Conservation (phyloP, 2,797 vertebrate genomes). For the Gymnoscopelus braueri region DNA sequence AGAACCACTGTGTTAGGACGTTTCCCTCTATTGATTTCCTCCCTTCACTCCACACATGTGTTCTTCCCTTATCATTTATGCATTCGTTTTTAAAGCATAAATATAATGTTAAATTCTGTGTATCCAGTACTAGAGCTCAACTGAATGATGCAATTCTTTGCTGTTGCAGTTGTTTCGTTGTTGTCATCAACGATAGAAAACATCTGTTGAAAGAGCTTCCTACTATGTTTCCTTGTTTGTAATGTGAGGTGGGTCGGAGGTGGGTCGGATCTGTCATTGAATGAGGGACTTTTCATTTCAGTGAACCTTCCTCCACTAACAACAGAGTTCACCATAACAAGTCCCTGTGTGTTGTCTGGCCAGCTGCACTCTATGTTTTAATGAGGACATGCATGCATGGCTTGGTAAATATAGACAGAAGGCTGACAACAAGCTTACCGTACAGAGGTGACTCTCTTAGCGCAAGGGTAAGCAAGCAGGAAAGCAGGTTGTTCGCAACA, state of each 20-base stretch:
- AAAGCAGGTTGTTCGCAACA: conserved; percentile 22
- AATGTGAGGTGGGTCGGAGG: conserved; percentile 15
- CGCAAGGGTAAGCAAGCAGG: conserved; percentile 43
- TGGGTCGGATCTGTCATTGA: conserved; percentile 18
- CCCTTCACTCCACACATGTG: too few species aligned
- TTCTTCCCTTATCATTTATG: too few species aligned
- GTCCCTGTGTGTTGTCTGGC: conserved; percentile 35
- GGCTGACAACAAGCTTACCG: conserved; percentile 49
- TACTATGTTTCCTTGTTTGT: background rate
- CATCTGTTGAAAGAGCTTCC: background rate
- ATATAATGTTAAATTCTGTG: too few species aligned
- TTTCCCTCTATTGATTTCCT: too few species aligned
- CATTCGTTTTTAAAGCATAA: too few species aligned
- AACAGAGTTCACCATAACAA: conserved; percentile 49
- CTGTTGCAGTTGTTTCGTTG: background rate
- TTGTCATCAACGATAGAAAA: background rate
- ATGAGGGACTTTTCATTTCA: conserved; percentile 27
- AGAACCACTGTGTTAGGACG: too few species aligned
- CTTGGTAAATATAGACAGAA: conserved; percentile 59
- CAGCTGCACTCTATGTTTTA: conserved; percentile 62
- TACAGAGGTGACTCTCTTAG: conserved; percentile 30
- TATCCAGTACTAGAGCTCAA: too few species aligned
- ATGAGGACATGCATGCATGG: conserved; percentile 55
- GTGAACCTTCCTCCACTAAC: conserved; percentile 56
- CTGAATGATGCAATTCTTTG: background rate